These are phyloP conservation scores for Macrostomum lignano DNA, from an alignment of 1,140 invertebrate genomes.

Conservation along the genomic window DNA sequence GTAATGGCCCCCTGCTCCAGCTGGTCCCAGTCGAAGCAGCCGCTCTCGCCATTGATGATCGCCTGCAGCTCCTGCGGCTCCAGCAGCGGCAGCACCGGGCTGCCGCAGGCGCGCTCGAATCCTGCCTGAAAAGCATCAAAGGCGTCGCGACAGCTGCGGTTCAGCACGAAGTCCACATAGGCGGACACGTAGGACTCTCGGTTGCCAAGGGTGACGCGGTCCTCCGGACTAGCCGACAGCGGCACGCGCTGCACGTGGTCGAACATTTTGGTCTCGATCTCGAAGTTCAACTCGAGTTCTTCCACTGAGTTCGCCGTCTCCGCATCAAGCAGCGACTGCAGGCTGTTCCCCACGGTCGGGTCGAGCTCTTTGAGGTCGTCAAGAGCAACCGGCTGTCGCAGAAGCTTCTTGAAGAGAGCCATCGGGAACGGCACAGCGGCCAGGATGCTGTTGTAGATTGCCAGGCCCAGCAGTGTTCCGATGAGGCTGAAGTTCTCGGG, in stretches of 20 bases:
- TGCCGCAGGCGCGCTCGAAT: conserved; percentile 70
- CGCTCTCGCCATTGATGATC: too few species aligned
- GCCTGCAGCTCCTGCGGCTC: conserved; percentile 52
- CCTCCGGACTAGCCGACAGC: conserved; percentile 43
- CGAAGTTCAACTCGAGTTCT: conserved; percentile 54
- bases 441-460: conserved; percentile 85
- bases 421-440: conserved; percentile 77
- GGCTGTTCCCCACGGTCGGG: conserved; percentile 34
- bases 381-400: conserved; percentile 35
- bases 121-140: conserved; percentile 56
- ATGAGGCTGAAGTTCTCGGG: conserved; percentile 54
- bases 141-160: conserved; percentile 49
- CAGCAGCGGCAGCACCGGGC: conserved; percentile 40
- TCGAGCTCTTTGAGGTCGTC: conserved; percentile 51
- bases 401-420: conserved; percentile 70
- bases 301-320: conserved; percentile 48
- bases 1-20: too few species aligned
- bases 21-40: too few species aligned
- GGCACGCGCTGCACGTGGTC: too few species aligned
- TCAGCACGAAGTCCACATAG: conserved; percentile 64
- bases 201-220: conserved; percentile 38
- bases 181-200: conserved; percentile 55
- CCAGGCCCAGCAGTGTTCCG: conserved; percentile 52
- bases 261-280: conserved; percentile 48
- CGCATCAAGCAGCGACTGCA: conserved; percentile 42